Evolutionary conservation across 2,113 vertebrate genomes (phyloP), one percentile per base, ranked within the genome.

Genomic region (Corythoichthys haematopterus): DNA sequence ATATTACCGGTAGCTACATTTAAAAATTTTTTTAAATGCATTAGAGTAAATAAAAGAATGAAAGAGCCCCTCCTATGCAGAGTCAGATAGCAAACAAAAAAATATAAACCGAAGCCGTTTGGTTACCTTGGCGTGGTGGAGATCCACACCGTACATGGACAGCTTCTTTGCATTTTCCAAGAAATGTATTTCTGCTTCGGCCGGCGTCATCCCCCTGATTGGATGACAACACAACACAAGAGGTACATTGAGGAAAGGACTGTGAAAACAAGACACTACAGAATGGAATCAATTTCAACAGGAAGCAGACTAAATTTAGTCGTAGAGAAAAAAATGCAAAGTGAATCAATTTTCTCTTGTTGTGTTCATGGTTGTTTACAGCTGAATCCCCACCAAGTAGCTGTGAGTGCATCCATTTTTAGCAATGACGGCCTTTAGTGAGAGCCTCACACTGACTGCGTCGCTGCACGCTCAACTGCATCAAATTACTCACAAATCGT

Each of bases 161-260:
- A 99, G 88, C 68, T 99, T 99, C 92, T 99, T 99, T 86, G 95
- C 96, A 70, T 99, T 99, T 87, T 99, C 97, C 88, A 99, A 83
- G 85, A 98, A 98, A 86, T 95, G 93, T 84, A 97, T 94, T 87
- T 99, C 97, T 43, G 97, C 97, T 72, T 96, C 96, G 5, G 95
- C 96, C 46, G 96, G 97, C 35, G 94, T 97, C 95, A 98, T 98
- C 79, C 95, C 96, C 91, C 97, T 98, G 82, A 84, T 64, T 43
- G 6, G 0, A 37, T n/a, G 13, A 28, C 16, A 60, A 53, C 28
- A 57, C 1, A 1, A 48, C 28, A 50, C 59, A 35, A 50, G 40
- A 38, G 4, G 20, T 0, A 4, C 38, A 66, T 40, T 55, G 12
- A 43, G 28, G 35, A 51, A 66, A 35, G 28, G 13, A 62, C 58